Evolutionary conservation across 2,888 invertebrate species (phyloP).

Genomic region (Microctonus aethiopoides): DNA sequence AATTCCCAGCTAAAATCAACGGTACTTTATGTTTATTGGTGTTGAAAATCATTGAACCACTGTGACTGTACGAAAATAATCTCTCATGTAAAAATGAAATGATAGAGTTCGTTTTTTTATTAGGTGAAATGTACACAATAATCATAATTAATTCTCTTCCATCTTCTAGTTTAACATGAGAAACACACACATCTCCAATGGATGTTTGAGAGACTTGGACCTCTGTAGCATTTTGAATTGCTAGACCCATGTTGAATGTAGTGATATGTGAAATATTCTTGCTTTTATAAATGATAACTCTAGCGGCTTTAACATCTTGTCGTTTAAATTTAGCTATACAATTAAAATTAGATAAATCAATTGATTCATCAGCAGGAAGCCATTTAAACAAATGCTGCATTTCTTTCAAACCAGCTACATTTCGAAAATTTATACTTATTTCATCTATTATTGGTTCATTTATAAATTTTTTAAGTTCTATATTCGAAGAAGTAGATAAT

Average conservation of each 20-base stretch:
- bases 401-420: too few relatives aligned
- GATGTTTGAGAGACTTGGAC: neutral
- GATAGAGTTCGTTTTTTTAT: neutral
- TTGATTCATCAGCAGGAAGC: neutral
- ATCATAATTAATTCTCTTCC: neutral
- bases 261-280: neutral
- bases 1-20: neutral
- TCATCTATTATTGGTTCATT: too few relatives aligned
- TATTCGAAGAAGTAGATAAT: too few relatives aligned
- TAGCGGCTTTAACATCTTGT: neutral
- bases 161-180: neutral
- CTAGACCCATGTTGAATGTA: neutral
- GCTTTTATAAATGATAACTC: neutral
- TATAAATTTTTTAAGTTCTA: too few relatives aligned
- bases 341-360: neutral
- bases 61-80: neutral
- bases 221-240: neutral
- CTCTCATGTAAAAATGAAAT: constrained; percentile 5
- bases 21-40: constrained; percentile 15
- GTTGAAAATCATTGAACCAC: constrained; percentile 24
- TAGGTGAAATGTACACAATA: neutral
- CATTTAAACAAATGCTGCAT: neutral
- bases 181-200: neutral
- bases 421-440: too few relatives aligned
- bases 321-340: neutral